phyloP scores from a whole-genome alignment of 2,888 invertebrate species.

The Melitaea athalia region DNA sequence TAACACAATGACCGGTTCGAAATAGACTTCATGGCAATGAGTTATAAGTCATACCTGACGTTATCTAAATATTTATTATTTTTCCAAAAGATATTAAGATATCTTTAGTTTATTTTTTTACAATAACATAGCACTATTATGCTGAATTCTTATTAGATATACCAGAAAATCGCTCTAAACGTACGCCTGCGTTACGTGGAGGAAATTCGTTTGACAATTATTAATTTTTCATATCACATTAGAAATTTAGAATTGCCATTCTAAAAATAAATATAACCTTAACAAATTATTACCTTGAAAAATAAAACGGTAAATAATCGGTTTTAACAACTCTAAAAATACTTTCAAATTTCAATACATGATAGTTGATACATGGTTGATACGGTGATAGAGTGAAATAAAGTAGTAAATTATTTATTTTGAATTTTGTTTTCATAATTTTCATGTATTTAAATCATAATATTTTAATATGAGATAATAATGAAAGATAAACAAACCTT shows the following conservation, averaged over 20 bases:
- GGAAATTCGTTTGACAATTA: slow-evolving; percentile 62
- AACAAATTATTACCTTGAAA: no score
- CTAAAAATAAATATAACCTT: not conserved
- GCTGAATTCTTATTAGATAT: slow-evolving; percentile 40
- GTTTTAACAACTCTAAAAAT: no score
- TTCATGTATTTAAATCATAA: no score
- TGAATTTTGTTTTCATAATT: no score
- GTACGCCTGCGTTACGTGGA: slow-evolving; percentile 69
- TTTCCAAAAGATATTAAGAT: slow-evolving; percentile 18
- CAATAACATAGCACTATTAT: slow-evolving; percentile 51
- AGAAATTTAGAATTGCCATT: slow-evolving; percentile 39
- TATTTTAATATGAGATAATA: no score
- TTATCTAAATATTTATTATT: slow-evolving; percentile 13
- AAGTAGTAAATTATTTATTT: no score
- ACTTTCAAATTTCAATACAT: no score
- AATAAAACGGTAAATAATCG: no score
- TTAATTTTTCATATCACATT: no score
- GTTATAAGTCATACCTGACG: slow-evolving; percentile 54
- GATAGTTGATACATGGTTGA: no score
- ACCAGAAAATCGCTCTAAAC: slow-evolving; percentile 46
- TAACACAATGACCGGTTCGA: slow-evolving; percentile 52
- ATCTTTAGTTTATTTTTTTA: slow-evolving; percentile 41
- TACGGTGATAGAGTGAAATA: no score
- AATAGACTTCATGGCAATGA: slow-evolving; percentile 43
- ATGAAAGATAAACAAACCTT: no score